Percentiles rank a stretch among this genome's conserved stretches.
Conservation (phyloP, 2,797 vertebrate genomes). For the Nyctalus aviator region DNA sequence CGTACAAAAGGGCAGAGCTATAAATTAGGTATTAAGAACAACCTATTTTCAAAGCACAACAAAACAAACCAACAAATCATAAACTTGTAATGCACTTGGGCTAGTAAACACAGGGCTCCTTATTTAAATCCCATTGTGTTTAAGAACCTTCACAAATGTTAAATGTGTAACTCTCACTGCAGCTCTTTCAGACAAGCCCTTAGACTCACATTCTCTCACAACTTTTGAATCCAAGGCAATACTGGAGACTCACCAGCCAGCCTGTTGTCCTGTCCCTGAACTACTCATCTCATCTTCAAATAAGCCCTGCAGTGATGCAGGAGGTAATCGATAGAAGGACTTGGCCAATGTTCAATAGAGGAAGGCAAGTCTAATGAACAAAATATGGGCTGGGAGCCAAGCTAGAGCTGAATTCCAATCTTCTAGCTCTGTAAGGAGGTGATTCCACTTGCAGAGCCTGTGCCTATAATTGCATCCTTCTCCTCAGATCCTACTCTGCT, state of each 20-base stretch:
- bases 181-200: conserved; percentile 30
- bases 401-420: conserved; percentile 55
- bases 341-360: conserved; percentile 58
- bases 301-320: conserved; percentile 35
- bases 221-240: conserved; percentile 24
- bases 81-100: conserved; percentile 19
- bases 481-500: background rate
- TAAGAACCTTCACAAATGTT: conserved; percentile 56
- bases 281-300: conserved; percentile 54
- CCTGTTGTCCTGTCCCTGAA: background rate
- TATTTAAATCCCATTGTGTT: conserved; percentile 31
- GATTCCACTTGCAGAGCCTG: background rate
- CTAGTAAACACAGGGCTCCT: conserved; percentile 19
- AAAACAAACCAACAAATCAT: conserved; percentile 47
- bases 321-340: background rate
- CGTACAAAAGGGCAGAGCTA: conserved; percentile 37
- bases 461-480: background rate
- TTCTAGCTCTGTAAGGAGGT: background rate
- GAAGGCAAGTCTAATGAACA: conserved; percentile 62
- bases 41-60: background rate
- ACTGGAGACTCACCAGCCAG: background rate
- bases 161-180: background rate
- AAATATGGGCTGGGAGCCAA: background rate
- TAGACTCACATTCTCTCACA: background rate
- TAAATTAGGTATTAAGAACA: conserved; percentile 47